Evolutionary conservation across 2,888 invertebrate species (phyloP).

Genomic region (Polydrusus tereticollis): DNA sequence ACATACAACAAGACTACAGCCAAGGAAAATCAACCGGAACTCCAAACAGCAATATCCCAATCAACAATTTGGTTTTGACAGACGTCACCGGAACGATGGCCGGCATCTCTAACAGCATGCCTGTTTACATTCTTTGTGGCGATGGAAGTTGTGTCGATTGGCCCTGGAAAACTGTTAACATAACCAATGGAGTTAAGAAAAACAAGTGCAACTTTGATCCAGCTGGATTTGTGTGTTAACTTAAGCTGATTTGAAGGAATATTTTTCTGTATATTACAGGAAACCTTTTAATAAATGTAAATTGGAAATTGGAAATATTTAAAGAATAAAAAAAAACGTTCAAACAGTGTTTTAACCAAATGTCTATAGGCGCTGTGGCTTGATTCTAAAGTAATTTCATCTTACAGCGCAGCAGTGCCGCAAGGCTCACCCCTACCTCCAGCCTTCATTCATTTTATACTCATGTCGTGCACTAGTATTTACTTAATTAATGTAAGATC

Average conservation of each 20-base stretch:
- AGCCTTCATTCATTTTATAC: no score
- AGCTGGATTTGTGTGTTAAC: conserved; percentile 40
- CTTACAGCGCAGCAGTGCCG: no score
- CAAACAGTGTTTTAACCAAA: no score
- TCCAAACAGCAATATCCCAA: conserved; percentile 49
- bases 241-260: not conserved
- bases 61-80: conserved; percentile 39
- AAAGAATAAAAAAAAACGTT: no score
- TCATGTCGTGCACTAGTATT: no score
- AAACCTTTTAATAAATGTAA: no score
- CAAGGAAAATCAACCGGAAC: conserved; percentile 47
- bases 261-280: not conserved
- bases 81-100: conserved; percentile 46
- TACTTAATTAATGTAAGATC: no score
- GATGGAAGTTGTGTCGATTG: conserved; percentile 45
- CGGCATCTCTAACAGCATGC: conserved; percentile 38
- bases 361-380: no score
- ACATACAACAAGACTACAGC: conserved; percentile 51
- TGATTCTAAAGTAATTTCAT: no score
- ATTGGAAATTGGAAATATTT: no score
- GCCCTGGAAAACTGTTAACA: conserved; percentile 45
- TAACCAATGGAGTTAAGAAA: conserved; percentile 36
- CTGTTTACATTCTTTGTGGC: conserved; percentile 52
- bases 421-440: no score
- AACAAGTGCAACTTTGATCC: conserved; percentile 48